phyloP scores from a whole-genome alignment of 92 coral and sea anemone species.

The Micromussa lordhowensis region DNA sequence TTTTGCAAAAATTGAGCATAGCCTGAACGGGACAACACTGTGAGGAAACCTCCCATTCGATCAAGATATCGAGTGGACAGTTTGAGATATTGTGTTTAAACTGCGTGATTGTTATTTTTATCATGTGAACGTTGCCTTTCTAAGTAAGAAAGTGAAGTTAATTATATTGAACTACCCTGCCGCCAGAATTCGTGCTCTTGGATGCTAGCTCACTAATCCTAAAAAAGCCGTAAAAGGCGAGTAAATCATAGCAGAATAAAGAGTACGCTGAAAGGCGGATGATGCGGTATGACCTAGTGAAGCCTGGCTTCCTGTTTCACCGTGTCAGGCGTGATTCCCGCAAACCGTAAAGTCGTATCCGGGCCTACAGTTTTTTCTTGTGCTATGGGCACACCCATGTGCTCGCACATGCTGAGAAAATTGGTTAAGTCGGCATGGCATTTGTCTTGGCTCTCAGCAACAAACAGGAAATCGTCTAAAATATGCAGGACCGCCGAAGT shows the following conservation, averaged over 20 bases:
- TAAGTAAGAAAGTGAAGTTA: no score
- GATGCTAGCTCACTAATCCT: neutral
- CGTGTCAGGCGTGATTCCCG: neutral
- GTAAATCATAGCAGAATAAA: constrained; percentile 7
- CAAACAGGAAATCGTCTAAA: constrained; percentile 1
- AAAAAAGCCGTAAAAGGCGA: constrained; percentile 31
- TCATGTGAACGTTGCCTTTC: no score
- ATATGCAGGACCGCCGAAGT: neutral
- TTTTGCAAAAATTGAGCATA: neutral
- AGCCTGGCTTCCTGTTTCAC: neutral
- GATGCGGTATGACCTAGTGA: neutral
- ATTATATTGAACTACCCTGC: no score
- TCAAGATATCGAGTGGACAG: neutral
- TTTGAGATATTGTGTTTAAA: neutral
- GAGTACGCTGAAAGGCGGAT: constrained; percentile 6
- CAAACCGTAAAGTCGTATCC: neutral
- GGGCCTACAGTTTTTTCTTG: constrained; percentile 24
- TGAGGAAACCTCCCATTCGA: neutral
- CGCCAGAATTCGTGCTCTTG: constrained; percentile 21
- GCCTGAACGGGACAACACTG: neutral
- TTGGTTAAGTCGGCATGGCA: neutral
- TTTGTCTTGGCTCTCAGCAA: neutral
- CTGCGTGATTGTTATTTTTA: no score
- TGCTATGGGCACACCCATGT: constrained; percentile 13
- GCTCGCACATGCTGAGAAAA: neutral